Conservation (phyloP, 2,797 vertebrate genomes). For the Limosa lapponica region DNA sequence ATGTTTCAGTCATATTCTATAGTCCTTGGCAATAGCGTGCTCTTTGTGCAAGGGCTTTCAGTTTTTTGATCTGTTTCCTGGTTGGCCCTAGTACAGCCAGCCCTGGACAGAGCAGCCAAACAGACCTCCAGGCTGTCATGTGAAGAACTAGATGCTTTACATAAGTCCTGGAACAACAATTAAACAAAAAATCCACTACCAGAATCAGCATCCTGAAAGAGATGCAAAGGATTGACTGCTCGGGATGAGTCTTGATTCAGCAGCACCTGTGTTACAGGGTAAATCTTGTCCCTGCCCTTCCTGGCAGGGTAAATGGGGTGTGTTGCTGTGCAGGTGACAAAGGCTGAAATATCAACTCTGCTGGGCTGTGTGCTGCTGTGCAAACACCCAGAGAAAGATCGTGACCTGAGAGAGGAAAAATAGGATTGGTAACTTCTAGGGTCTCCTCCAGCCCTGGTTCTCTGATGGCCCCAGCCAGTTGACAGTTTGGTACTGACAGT, state of each 20-base stretch:
- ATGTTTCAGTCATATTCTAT: conserved; percentile 36
- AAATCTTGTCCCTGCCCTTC: neutral
- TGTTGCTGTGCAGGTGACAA: neutral
- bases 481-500: neutral
- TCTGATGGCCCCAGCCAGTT: neutral
- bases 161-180: neutral
- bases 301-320: fast-evolving
- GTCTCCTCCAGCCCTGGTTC: neutral
- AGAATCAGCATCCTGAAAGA: neutral
- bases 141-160: neutral
- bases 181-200: neutral
- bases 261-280: neutral
- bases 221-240: neutral
- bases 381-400: neutral
- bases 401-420: neutral
- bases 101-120: neutral
- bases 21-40: conserved; percentile 7
- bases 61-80: conserved; percentile 8
- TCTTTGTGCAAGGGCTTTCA: neutral
- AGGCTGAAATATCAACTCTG: neutral
- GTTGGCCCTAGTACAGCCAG: neutral
- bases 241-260: neutral
- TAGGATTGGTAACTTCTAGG: neutral
- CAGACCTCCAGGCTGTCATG: neutral
- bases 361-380: neutral